phyloP scores from a whole-genome alignment of 2,797 vertebrate species.

The Acipenser ruthenus region DNA sequence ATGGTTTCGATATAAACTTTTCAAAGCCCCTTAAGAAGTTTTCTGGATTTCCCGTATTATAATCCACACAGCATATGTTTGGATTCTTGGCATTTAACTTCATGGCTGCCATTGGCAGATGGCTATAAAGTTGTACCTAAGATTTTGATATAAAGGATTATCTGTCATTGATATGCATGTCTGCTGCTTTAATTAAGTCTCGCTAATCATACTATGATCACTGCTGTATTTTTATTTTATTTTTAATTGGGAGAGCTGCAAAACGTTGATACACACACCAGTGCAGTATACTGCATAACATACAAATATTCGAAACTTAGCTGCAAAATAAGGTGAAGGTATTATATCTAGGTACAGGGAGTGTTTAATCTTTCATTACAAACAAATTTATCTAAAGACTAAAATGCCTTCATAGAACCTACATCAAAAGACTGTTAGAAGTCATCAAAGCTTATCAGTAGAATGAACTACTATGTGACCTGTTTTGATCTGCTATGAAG shows the following conservation, averaged over 20 bases:
- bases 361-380: conserved; percentile 68
- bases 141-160: conserved; percentile 15
- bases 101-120: conserved; percentile 12
- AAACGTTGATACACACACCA: too few species aligned
- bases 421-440: conserved; percentile 71
- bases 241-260: too few species aligned
- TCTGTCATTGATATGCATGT: conserved; percentile 12
- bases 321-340: conserved; percentile 28
- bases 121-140: conserved; percentile 12
- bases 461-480: conserved; percentile 37
- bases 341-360: conserved; percentile 28
- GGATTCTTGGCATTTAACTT: conserved; percentile 10
- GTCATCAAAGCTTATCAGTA: conserved; percentile 54
- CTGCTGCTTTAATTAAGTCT: neutral
- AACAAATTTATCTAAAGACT: conserved; percentile 56
- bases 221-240: too few species aligned
- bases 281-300: too few species aligned
- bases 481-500: conserved; percentile 49
- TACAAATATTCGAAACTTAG: neutral
- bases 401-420: conserved; percentile 52
- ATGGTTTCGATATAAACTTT: neutral
- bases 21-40: neutral
- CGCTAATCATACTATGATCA: too few species aligned
- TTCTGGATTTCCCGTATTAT: conserved; percentile 6
- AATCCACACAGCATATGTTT: conserved; percentile 17